Percentiles rank a stretch among this genome's conserved stretches.
Evolutionary conservation across 2,113 vertebrate species (phyloP).

Genomic region (Fregata magnificens): DNA sequence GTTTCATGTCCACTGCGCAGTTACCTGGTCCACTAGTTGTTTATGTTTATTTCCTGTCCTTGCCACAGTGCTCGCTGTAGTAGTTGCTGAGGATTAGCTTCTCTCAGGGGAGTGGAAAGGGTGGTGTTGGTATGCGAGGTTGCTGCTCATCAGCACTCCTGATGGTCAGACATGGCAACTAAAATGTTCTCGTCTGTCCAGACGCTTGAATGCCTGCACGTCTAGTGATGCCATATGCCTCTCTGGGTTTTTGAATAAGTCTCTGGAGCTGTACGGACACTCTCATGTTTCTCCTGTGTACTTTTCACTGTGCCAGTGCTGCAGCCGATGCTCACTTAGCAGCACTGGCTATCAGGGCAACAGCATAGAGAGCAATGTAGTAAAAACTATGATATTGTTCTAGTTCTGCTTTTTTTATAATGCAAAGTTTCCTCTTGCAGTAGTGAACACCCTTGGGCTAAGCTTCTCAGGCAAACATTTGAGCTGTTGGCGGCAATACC

Average conservation of each 20-base stretch:
- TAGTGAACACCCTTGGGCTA: not conserved
- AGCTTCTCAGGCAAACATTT: not conserved
- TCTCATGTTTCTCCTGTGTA: not conserved
- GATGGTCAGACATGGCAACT: not conserved
- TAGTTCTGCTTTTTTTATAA: not conserved
- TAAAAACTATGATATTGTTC: not conserved
- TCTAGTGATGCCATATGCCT: not conserved
- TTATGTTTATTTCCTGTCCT: not conserved
- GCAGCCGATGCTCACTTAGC: not conserved
- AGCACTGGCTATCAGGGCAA: not conserved
- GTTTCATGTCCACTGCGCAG: not conserved
- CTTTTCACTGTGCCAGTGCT: not conserved
- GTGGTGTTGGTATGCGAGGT: accelerated
- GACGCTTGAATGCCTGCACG: not conserved
- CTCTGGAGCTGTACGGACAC: not conserved
- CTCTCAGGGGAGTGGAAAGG: not conserved
- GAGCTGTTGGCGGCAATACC: not conserved
- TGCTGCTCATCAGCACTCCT: conserved; percentile 11
- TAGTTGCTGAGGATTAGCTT: not conserved
- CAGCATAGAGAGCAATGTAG: accelerated
- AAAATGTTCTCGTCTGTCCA: not conserved
- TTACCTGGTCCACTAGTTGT: not conserved
- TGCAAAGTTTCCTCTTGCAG: not conserved
- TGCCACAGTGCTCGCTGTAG: not conserved
- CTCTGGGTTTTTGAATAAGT: not conserved